Evolutionary conservation across 2,888 invertebrate species (phyloP).

Genomic region (Formica aserva): DNA sequence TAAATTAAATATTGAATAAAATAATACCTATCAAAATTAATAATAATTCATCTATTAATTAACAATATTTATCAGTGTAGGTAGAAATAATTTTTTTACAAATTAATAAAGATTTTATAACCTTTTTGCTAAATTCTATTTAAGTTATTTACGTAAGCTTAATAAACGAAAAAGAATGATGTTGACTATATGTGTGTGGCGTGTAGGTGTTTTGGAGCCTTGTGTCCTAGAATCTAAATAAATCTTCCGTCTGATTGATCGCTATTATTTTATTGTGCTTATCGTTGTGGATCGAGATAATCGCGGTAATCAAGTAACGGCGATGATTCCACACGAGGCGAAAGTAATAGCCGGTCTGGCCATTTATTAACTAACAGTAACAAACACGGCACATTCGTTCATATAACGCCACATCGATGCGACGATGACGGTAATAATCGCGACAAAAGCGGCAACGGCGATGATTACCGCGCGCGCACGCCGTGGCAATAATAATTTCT

Average conservation of each 20-base stretch:
- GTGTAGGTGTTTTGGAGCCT: not conserved
- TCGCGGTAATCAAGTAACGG: constrained; percentile 36
- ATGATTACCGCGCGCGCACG: constrained; percentile 57
- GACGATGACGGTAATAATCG: constrained; percentile 51
- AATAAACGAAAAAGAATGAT: not conserved
- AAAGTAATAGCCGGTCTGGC: constrained; percentile 26
- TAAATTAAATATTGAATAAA: not conserved
- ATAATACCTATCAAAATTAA: not conserved
- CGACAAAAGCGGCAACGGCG: constrained; percentile 58
- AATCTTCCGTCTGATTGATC: constrained; percentile 1
- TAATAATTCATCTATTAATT: no score
- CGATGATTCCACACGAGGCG: constrained; percentile 8
- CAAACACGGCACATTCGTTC: constrained; percentile 10
- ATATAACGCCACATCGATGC: constrained; percentile 20
- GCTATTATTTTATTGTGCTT: constrained; percentile 30
- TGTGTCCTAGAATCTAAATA: constrained; percentile 30
- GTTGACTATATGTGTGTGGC: not conserved
- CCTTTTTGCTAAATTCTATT: not conserved
- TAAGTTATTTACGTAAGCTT: not conserved
- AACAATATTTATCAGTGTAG: not conserved
- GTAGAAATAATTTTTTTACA: not conserved
- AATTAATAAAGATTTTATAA: not conserved
- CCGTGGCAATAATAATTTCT: constrained; percentile 63
- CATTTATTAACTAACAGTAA: constrained; percentile 36
- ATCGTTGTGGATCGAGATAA: constrained; percentile 34